phyloP scores from a whole-genome alignment of 2,888 invertebrate species.

The Periphyllus acericola region DNA sequence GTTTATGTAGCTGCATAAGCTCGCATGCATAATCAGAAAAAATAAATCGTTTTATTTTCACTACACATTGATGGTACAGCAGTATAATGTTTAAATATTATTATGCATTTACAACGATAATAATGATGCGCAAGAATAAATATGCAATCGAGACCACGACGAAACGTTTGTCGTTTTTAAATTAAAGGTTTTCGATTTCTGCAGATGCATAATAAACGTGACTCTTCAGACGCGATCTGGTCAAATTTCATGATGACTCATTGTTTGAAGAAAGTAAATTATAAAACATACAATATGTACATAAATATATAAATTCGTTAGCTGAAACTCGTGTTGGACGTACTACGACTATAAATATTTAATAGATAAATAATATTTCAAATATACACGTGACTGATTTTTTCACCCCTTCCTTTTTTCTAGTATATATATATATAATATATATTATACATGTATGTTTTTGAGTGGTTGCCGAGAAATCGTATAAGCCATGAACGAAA shows the following conservation, averaged over 20 bases:
- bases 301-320: no score
- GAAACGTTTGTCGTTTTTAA: neutral
- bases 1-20: slow-evolving; percentile 5
- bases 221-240: neutral
- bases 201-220: neutral
- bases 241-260: no score
- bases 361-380: slow-evolving; percentile 16
- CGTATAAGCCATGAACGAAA: slow-evolving; percentile 3
- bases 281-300: neutral
- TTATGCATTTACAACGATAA: neutral
- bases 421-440: neutral
- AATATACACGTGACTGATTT: slow-evolving; percentile 35
- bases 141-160: neutral
- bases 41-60: neutral
- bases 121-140: neutral
- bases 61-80: neutral
- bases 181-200: neutral
- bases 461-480: slow-evolving; percentile 21
- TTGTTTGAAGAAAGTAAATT: neutral
- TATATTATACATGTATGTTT: neutral
- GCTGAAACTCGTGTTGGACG: slow-evolving; percentile 9
- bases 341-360: neutral
- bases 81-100: neutral
- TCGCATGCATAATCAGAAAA: slow-evolving; percentile 7
- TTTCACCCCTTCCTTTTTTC: neutral